Evolutionary conservation across 2,797 vertebrate genomes (phyloP).

Genomic region (Percopsis omiscomaycus): DNA sequence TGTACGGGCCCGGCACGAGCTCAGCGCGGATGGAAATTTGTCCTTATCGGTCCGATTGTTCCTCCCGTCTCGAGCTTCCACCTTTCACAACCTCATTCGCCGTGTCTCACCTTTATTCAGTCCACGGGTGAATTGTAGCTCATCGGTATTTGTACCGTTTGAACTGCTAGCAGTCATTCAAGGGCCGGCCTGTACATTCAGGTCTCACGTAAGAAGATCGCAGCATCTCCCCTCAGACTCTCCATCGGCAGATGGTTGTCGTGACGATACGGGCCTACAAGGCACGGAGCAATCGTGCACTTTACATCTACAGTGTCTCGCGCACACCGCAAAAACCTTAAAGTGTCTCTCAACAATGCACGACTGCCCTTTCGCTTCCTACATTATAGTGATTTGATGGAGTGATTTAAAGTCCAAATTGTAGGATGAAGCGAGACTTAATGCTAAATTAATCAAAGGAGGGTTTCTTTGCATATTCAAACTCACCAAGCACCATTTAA

Average conservation of each 20-base stretch:
- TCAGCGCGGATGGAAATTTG: too few species aligned
- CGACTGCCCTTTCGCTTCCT: not conserved
- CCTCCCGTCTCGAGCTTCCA: too few species aligned
- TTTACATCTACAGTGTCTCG: conserved; percentile 16
- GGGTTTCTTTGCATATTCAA: not conserved
- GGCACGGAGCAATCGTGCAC: conserved; percentile 7
- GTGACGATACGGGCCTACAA: not conserved
- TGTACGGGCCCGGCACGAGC: too few species aligned
- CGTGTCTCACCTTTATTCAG: too few species aligned
- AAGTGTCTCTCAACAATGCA: not conserved
- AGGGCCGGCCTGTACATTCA: conserved; percentile 26
- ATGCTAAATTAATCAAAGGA: not conserved
- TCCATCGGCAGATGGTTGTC: conserved; percentile 6
- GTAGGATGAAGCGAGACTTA: not conserved
- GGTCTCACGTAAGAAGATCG: conserved; percentile 27
- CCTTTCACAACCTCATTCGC: too few species aligned
- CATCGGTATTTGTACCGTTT: conserved; percentile 8
- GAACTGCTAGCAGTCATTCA: not conserved
- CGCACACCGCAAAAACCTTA: conserved; percentile 2
- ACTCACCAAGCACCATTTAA: conserved; percentile 16
- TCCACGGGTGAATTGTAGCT: too few species aligned
- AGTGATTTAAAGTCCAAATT: not conserved
- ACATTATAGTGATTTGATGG: conserved; percentile 9
- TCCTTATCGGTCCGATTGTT: too few species aligned
- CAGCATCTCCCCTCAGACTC: conserved; percentile 13